Base-by-base conservation (phyloP, 2,888 invertebrate genomes). In the Apodemia zela region DNA sequence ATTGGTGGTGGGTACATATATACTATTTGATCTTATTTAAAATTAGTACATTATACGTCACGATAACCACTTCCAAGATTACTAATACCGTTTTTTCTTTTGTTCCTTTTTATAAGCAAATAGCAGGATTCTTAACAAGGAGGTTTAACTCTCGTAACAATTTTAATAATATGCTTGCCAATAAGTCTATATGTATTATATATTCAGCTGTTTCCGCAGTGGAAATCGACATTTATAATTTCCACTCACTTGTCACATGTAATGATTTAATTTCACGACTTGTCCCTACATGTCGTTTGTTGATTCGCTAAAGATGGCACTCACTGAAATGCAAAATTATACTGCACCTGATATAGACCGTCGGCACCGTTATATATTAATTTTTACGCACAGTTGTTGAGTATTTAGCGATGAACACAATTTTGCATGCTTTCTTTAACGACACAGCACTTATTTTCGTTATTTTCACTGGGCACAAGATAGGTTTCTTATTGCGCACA, bases 241-340 rank as follows among this genome's bases (percentile, higher is more conserved):
- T 81, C 93, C 94, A 94, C 94, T 94, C 94, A 94, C 94, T 72
- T 93, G 93, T 93, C 94, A 94, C 94, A 94, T 94, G 94, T 94
- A 94, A 93, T 94, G 94, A 94, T 94, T 93, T 82, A 70, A 84
- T 82, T 74, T 73, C 74, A 77, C 79, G 81, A 77, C 79, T 84
- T 77, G 80, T 80, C 75, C 67, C 69, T 72, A 70, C 73, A 73
- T 84, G 82, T 77, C 77, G 76, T 76, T 74, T 70, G 68, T 73
- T 74, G 68, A 72, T 75, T 72, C 81, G 81, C 77, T 82, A 85
- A 83, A 73, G 90, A 92, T 92, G 89, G 87, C 92, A 92, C 91
- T 92, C 92, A 92, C 92, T 92, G 92, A 92, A 90, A 89, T 92
- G 92, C 92, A 91, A 85, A 77, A 84, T 85, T 90, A 81, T 82